These are phyloP conservation scores for Cephus pulcher DNA, from an alignment of 2,888 invertebrate genomes.

Conservation along the genomic window DNA sequence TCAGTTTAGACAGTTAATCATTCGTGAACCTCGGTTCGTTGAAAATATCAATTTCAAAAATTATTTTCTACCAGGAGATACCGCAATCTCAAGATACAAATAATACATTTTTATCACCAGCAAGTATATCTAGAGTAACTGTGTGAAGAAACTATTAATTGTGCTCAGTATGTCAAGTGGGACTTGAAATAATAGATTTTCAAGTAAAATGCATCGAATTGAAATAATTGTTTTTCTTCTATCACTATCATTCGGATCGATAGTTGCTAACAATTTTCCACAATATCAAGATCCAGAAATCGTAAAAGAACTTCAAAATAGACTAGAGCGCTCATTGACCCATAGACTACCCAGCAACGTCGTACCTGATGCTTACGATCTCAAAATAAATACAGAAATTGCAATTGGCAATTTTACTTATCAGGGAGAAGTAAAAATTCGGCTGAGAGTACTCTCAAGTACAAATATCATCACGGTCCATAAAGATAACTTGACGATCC, in stretches of 20 bases:
- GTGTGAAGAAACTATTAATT: background rate
- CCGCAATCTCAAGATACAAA: background rate
- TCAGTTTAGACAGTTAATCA: background rate
- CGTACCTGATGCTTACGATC: slow-evolving; percentile 70
- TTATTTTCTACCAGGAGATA: background rate
- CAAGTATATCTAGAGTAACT: background rate
- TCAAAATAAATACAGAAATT: slow-evolving; percentile 51
- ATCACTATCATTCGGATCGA: background rate
- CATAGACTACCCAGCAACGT: slow-evolving; percentile 71
- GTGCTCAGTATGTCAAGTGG: background rate
- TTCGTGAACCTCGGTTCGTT: background rate
- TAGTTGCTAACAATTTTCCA: background rate
- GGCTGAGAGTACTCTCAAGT: slow-evolving; percentile 51
- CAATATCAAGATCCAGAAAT: background rate
- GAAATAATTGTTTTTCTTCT: background rate
- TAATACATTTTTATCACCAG: background rate
- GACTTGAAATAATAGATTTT: background rate
- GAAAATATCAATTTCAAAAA: background rate
- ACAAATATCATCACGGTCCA: slow-evolving; percentile 67
- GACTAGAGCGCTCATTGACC: background rate
- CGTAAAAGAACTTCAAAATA: background rate
- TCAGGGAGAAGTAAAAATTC: slow-evolving; percentile 67
- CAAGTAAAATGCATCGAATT: background rate
- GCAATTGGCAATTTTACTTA: slow-evolving; percentile 53
- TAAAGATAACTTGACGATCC: slow-evolving; percentile 66